Evolutionary conservation across 2,113 vertebrate genomes (phyloP).

Genomic region (Rhombomys opimus): DNA sequence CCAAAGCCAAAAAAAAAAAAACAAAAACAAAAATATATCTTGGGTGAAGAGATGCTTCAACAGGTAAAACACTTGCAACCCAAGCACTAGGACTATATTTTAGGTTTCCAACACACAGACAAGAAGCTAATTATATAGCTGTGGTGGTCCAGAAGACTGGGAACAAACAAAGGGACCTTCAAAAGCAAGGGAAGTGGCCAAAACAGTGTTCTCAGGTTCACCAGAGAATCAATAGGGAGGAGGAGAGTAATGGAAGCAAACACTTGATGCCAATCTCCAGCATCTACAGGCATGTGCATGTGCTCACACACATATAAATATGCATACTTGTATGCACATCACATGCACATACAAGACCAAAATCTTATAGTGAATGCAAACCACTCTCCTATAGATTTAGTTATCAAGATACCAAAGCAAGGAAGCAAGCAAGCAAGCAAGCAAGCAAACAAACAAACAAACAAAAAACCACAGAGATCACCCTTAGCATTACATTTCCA

Average conservation of each 20-base stretch:
- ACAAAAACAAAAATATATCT: not conserved
- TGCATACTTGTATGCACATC: not conserved
- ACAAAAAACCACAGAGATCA: not conserved
- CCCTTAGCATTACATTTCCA: not conserved
- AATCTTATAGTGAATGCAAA: not conserved
- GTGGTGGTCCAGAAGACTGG: not conserved
- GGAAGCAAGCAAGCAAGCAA: no score
- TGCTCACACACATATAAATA: not conserved
- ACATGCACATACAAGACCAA: not conserved
- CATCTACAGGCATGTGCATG: not conserved
- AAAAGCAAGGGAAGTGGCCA: not conserved
- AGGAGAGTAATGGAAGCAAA: not conserved
- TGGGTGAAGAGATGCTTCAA: not conserved
- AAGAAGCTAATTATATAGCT: not conserved
- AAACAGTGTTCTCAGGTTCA: not conserved
- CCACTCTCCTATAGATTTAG: not conserved
- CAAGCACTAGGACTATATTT: not conserved
- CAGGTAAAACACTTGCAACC: not conserved
- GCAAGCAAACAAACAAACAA: no score
- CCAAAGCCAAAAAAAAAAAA: not conserved
- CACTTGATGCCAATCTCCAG: not conserved
- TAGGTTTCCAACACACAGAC: not conserved
- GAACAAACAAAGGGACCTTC: not conserved
- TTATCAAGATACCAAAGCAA: not conserved
- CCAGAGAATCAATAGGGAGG: not conserved